Conservation (phyloP, 2,113 vertebrate genomes). For the Anarrhichthys ocellatus region DNA sequence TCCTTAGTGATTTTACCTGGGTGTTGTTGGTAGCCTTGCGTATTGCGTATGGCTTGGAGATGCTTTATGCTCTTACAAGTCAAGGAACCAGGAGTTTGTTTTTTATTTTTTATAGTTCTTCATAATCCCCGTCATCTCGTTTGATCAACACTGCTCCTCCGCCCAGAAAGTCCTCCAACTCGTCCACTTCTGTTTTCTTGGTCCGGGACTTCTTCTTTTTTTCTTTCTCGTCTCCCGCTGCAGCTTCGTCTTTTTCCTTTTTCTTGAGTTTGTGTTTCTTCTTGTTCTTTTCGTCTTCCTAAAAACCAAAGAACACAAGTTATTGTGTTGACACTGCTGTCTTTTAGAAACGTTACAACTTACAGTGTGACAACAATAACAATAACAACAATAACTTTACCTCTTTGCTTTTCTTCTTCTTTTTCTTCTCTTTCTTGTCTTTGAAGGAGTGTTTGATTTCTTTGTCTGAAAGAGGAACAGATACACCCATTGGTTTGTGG, state of each 20-base stretch:
- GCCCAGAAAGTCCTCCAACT: conserved; percentile 94
- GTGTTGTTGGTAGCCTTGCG: conserved; percentile 33
- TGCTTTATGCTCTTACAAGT: conserved; percentile 64
- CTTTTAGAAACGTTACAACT: not conserved
- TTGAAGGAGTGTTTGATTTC: conserved; percentile 84
- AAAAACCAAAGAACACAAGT: not conserved
- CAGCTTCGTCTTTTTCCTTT: conserved; percentile 87
- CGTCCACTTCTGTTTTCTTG: conserved; percentile 87
- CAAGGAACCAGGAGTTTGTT: conserved; percentile 34
- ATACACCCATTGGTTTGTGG: not conserved
- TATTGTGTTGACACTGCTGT: not conserved
- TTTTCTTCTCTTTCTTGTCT: conserved; percentile 88
- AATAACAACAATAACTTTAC: conserved; percentile 67
- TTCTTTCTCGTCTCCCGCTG: conserved; percentile 79
- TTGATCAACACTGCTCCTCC: conserved; percentile 78
- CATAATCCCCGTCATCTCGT: conserved; percentile 91
- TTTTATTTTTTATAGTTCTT: conserved; percentile 89
- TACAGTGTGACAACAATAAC: not conserved
- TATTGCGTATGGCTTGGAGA: conserved; percentile 75
- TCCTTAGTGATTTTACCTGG: conserved; percentile 29
- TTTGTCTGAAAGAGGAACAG: conserved; percentile 84
- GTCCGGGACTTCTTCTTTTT: conserved; percentile 84
- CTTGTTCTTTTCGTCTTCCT: conserved; percentile 93
- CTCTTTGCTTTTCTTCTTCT: conserved; percentile 95
- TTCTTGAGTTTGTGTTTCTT: conserved; percentile 92